These are phyloP conservation scores for Rhingia rostrata DNA, from an alignment of 2,888 invertebrate species.

Conservation along the genomic window DNA sequence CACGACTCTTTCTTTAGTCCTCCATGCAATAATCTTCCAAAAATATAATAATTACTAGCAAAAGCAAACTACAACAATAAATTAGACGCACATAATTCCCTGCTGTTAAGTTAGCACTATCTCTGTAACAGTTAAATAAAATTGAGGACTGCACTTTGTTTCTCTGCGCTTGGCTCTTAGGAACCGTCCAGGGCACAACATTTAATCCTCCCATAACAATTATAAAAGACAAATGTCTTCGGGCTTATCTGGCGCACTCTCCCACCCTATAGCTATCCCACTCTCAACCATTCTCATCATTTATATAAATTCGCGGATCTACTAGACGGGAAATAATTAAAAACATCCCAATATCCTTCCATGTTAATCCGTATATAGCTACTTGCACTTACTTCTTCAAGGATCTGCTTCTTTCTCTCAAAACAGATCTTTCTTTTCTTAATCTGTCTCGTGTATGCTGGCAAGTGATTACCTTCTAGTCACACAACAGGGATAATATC, in stretches of 20 bases:
- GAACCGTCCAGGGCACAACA: constrained; percentile 48
- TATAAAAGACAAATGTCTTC: constrained; percentile 69
- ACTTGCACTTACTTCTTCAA: constrained; percentile 37
- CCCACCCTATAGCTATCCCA: constrained; percentile 25
- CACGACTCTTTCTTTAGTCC: too few relatives aligned
- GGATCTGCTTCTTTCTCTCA: constrained; percentile 51
- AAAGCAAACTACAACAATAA: constrained; percentile 8
- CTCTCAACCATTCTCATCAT: constrained; percentile 39
- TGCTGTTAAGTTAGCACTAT: constrained; percentile 26
- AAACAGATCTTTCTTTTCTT: constrained; percentile 56
- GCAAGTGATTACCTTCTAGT: constrained; percentile 67
- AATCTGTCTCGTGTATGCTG: constrained; percentile 69
- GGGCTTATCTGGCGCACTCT: constrained; percentile 54
- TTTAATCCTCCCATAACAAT: constrained; percentile 71
- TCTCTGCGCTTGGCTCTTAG: background rate
- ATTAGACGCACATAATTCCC: constrained; percentile 26
- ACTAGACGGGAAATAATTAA: constrained; percentile 72
- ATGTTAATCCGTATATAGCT: constrained; percentile 35
- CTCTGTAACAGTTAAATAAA: constrained; percentile 31
- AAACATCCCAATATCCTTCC: constrained; percentile 58
- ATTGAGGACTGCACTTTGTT: constrained; percentile 21
- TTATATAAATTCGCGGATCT: constrained; percentile 58
- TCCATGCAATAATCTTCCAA: background rate
- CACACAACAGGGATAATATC: constrained; percentile 45
- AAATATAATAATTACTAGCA: background rate